A percentile compares a stretch with the other conserved stretches of the same genome.
Evolutionary conservation across 1,140 invertebrate species (phyloP).

Genomic region (Oncopodura yosiiana): DNA sequence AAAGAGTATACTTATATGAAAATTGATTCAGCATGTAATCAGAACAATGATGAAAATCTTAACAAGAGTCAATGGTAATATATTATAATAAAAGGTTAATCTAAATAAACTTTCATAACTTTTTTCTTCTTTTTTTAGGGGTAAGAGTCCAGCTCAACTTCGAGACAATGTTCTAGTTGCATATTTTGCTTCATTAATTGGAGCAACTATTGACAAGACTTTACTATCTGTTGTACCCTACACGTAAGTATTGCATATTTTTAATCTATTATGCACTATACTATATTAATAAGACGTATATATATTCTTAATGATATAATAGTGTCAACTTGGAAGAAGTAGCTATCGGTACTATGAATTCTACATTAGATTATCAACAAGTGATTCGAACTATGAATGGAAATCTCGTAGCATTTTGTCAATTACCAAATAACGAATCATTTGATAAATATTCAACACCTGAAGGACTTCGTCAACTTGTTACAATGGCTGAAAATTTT

Average conservation of each 20-base stretch:
- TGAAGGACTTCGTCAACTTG: neutral
- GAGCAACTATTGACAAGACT: conserved; percentile 1
- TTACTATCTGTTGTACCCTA: conserved; percentile 2
- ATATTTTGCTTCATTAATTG: conserved; percentile 7
- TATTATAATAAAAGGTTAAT: neutral
- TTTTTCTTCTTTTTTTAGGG: neutral
- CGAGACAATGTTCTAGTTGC: neutral
- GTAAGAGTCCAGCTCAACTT: neutral
- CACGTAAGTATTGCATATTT: neutral
- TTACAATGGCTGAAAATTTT: neutral
- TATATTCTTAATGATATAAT: neutral
- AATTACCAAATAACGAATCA: neutral
- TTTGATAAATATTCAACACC: neutral
- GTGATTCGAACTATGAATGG: conserved; percentile 16
- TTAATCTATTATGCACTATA: neutral
- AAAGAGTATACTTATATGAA: conserved; percentile 14
- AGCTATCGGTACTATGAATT: conserved; percentile 10
- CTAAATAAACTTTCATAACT: neutral
- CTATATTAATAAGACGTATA: neutral
- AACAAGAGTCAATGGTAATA: neutral
- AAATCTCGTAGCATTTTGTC: conserved; percentile 23
- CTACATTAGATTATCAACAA: conserved; percentile 6
- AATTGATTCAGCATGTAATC: conserved; percentile 7
- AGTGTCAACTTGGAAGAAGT: neutral
- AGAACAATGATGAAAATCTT: neutral